Evolutionary conservation across 2,797 vertebrate genomes (phyloP).

Genomic region (Sarcoramphus papa): DNA sequence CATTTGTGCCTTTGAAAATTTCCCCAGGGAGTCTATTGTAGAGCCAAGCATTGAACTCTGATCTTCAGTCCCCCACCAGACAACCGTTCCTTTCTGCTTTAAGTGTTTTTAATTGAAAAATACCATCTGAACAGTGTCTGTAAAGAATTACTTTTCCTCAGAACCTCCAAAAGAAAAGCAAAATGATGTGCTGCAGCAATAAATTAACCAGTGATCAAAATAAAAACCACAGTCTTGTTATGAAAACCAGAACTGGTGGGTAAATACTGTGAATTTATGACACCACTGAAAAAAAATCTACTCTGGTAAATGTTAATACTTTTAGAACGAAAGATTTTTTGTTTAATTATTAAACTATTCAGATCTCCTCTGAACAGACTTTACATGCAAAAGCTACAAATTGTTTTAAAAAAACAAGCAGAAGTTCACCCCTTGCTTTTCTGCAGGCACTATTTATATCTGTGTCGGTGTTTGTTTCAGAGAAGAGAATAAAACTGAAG

Average conservation of each 20-base stretch:
- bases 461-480: constrained; percentile 24
- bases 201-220: constrained; percentile 61
- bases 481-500: constrained; percentile 43
- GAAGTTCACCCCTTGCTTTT: constrained; percentile 22
- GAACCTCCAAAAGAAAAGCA: constrained; percentile 52
- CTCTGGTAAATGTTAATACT: constrained; percentile 29
- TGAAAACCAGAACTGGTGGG: constrained; percentile 49
- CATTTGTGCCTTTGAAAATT: constrained; percentile 66
- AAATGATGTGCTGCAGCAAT: constrained; percentile 52
- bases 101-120: constrained; percentile 67
- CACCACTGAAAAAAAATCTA: constrained; percentile 9
- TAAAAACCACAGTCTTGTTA: constrained; percentile 55
- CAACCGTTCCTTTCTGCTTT: constrained; percentile 50
- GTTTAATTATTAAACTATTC: constrained; percentile 23
- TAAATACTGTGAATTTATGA: constrained; percentile 53
- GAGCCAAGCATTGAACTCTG: constrained; percentile 59
- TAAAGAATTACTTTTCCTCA: constrained; percentile 60
- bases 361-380: neutral
- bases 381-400: constrained; percentile 15
- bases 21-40: constrained; percentile 59
- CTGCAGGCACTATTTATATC: constrained; percentile 49
- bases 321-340: constrained; percentile 7
- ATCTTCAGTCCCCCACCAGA: constrained; percentile 44
- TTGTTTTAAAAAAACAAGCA: neutral
- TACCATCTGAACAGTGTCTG: constrained; percentile 55